Conservation (phyloP, 2,797 vertebrate genomes). For the Leptatherina wallacei region DNA sequence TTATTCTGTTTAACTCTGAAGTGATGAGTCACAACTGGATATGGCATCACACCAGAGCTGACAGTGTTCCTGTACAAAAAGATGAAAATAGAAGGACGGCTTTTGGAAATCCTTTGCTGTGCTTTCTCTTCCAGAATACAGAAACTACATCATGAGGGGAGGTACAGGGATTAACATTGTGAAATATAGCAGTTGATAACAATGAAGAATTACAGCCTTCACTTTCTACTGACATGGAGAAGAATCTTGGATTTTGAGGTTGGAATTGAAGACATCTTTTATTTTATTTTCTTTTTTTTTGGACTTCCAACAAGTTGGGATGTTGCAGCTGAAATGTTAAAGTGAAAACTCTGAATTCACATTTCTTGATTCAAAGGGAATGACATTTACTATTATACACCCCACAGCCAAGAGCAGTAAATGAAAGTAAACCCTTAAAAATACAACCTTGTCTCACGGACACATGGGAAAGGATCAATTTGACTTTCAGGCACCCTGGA, state of each 20-base stretch:
- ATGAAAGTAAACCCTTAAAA: background rate
- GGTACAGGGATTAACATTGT: background rate
- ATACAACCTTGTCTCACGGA: background rate
- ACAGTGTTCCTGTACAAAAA: background rate
- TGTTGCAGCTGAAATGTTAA: background rate
- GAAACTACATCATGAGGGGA: background rate
- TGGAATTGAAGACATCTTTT: background rate
- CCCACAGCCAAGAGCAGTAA: background rate
- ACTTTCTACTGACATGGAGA: background rate
- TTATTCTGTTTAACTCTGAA: no score
- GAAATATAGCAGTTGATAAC: background rate
- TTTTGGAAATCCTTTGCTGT: background rate
- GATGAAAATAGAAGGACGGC: background rate
- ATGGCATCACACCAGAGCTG: conserved; percentile 1
- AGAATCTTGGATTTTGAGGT: background rate
- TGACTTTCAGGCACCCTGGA: background rate
- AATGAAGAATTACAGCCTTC: background rate
- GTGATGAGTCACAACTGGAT: no score
- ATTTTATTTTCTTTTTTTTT: background rate
- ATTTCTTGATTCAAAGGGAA: background rate
- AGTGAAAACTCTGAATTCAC: background rate
- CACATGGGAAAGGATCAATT: background rate
- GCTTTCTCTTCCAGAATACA: background rate
- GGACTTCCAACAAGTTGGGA: background rate
- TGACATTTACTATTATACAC: background rate